Conservation (phyloP, 2,888 invertebrate species). For the Autographa gamma region DNA sequence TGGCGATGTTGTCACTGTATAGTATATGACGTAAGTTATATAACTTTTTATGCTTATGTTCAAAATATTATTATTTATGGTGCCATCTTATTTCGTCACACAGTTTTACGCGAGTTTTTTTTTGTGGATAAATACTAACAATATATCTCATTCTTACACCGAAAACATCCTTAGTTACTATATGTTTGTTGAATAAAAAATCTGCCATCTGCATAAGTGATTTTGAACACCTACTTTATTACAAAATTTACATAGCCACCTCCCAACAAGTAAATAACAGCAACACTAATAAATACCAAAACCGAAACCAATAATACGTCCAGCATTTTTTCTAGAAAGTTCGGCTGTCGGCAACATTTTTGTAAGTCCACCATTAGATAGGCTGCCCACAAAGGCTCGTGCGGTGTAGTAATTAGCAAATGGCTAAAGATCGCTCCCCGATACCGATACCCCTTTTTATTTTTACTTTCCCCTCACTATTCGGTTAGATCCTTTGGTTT, state of each 20-base stretch:
- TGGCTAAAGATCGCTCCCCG: constrained; percentile 75
- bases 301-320: neutral
- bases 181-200: neutral
- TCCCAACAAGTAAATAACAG: neutral
- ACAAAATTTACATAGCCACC: neutral
- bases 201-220: neutral
- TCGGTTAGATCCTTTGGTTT: constrained; percentile 61
- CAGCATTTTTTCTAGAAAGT: constrained; percentile 21
- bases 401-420: constrained; percentile 83
- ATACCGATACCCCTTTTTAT: constrained; percentile 59
- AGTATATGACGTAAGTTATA: too few relatives aligned
- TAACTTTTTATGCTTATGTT: too few relatives aligned
- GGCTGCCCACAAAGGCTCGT: constrained; percentile 69
- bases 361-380: constrained; percentile 52
- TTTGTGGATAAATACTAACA: too few relatives aligned
- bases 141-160: too few relatives aligned
- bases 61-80: too few relatives aligned
- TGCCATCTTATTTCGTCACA: too few relatives aligned
- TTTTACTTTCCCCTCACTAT: constrained; percentile 60
- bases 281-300: neutral
- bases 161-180: too few relatives aligned
- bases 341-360: constrained; percentile 42
- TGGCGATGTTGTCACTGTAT: neutral
- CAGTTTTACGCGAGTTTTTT: too few relatives aligned
- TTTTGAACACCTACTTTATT: neutral